Conservation (phyloP, 2,113 vertebrate genomes). For the Hydrolagus affinis region DNA sequence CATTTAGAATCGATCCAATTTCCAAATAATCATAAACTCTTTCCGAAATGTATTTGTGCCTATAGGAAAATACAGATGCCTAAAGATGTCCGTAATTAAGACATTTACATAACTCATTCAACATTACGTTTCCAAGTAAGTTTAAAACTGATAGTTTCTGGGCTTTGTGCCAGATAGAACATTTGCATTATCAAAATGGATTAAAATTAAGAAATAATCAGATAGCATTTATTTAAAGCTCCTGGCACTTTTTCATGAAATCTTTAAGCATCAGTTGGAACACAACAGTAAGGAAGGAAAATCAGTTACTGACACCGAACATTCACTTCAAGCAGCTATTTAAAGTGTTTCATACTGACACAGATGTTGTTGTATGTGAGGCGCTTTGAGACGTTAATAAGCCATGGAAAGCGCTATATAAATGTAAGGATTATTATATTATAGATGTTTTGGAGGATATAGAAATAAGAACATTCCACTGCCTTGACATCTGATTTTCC, state of each 20-base stretch:
- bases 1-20: background rate
- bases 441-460: background rate
- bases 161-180: background rate
- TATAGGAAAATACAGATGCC: background rate
- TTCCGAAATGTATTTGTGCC: slow-evolving; percentile 4
- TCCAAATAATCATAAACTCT: background rate
- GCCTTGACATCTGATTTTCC: too few species aligned
- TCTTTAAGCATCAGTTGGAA: background rate
- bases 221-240: background rate
- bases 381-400: too few species aligned
- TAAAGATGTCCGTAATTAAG: background rate
- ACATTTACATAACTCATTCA: slow-evolving; percentile 4
- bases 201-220: background rate
- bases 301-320: background rate
- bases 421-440: too few species aligned
- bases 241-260: background rate
- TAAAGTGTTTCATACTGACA: background rate
- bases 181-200: background rate
- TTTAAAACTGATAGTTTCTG: too few species aligned
- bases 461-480: background rate
- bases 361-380: too few species aligned
- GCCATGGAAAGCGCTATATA: too few species aligned
- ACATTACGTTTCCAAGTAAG: background rate
- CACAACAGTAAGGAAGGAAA: background rate
- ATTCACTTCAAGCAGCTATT: background rate